phyloP scores from a whole-genome alignment of 2,113 vertebrate species.

The Saccopteryx leptura region DNA sequence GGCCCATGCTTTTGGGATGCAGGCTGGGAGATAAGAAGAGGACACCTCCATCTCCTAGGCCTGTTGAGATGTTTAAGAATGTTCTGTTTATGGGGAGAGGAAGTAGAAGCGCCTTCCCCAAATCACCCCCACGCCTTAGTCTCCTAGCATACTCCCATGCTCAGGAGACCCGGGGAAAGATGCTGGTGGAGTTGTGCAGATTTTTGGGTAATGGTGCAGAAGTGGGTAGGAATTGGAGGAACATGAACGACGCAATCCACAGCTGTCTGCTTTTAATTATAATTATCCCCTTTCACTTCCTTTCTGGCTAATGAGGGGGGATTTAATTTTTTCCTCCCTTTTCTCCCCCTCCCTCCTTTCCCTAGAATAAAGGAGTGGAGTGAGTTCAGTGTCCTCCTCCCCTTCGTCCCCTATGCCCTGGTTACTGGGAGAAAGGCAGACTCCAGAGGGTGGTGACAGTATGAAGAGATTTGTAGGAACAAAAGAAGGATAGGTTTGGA shows the following conservation, averaged over 20 bases:
- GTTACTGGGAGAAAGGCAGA: conserved; percentile 84
- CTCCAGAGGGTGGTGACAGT: conserved; percentile 91
- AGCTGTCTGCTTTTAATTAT: conserved; percentile 88
- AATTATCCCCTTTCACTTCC: conserved; percentile 86
- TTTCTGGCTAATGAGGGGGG: conserved; percentile 85
- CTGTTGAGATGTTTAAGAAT: conserved; percentile 3
- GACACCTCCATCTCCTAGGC: not conserved
- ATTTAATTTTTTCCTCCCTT: conserved; percentile 60
- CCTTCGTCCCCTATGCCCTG: conserved; percentile 69
- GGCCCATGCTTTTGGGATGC: not conserved
- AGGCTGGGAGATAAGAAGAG: not conserved
- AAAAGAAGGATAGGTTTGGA: conserved; percentile 92
- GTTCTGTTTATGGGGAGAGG: not conserved
- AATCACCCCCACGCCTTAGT: not conserved
- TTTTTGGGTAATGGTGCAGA: conserved; percentile 71
- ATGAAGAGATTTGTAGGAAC: conserved; percentile 92
- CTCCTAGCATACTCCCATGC: not conserved
- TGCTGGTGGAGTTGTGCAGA: not conserved
- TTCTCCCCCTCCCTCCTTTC: conserved; percentile 59
- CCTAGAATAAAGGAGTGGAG: conserved; percentile 73
- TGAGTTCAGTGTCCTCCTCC: conserved; percentile 80
- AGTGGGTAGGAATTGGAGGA: conserved; percentile 69
- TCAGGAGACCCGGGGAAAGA: not conserved
- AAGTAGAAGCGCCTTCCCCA: not conserved
- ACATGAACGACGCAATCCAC: conserved; percentile 82